Conservation (phyloP, 2,797 vertebrate genomes). For the Gymnocypris eckloni region DNA sequence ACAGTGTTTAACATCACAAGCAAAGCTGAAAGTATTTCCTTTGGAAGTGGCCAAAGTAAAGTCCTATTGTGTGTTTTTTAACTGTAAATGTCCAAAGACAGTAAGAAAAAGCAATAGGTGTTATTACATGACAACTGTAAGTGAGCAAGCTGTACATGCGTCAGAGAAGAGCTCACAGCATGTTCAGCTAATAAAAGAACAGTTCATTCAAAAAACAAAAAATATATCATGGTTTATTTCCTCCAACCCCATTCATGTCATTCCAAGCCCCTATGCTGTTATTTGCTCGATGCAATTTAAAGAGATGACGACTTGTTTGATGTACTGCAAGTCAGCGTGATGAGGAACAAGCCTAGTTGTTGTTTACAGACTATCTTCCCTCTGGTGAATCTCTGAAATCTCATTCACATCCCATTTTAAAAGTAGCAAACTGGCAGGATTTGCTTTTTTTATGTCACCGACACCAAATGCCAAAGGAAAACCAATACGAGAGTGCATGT, state of each 20-base stretch:
- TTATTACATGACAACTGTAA: not conserved
- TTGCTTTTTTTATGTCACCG: not conserved
- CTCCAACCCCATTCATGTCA: not conserved
- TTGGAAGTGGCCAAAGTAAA: not conserved
- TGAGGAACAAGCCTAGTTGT: not conserved
- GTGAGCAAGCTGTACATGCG: not conserved
- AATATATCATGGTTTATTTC: not conserved
- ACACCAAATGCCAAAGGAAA: not conserved
- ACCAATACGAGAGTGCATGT: not conserved
- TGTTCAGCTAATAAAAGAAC: not conserved
- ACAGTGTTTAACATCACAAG: not conserved
- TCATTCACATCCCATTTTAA: not conserved
- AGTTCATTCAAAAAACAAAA: not conserved
- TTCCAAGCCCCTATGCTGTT: not conserved
- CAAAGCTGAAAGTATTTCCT: not conserved
- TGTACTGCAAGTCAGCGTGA: not conserved
- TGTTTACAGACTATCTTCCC: not conserved
- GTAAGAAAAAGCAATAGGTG: not conserved
- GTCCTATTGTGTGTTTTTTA: constrained; percentile 7
- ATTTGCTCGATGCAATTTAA: not conserved
- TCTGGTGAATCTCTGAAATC: not conserved
- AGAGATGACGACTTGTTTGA: not conserved
- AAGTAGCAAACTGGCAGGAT: not conserved
- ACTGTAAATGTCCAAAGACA: constrained; percentile 36
- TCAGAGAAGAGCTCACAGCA: not conserved